A percentile compares a stretch with the other conserved stretches of the same genome.
These are phyloP conservation scores for Drosophila neoperkinsi DNA, from an alignment of 2,888 invertebrate species.

Conservation along the genomic window DNA sequence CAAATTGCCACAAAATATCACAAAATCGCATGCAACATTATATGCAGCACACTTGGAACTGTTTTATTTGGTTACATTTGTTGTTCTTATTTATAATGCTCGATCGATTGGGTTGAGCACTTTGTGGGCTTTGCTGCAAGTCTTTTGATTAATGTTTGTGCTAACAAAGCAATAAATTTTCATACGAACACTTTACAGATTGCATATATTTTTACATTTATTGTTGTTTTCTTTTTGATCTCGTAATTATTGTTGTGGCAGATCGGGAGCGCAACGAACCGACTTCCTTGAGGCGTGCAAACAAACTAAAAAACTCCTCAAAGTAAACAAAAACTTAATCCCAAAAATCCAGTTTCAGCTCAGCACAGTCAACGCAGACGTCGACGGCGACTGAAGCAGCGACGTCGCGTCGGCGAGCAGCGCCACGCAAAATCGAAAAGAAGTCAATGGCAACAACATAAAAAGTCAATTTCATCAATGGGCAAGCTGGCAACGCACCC, in stretches of 20 bases:
- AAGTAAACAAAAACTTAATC: conserved; percentile 84
- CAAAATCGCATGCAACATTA: conserved; percentile 42
- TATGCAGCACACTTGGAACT: conserved; percentile 43
- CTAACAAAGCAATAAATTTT: conserved; percentile 63
- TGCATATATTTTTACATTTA: conserved; percentile 33
- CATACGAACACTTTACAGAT: conserved; percentile 61
- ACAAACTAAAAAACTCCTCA: conserved; percentile 83
- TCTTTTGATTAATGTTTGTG: conserved; percentile 66
- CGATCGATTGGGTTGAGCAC: conserved; percentile 26
- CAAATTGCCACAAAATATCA: conserved; percentile 28
- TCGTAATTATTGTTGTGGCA: conserved; percentile 33
- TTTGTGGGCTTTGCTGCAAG: conserved; percentile 59
- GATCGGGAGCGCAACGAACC: conserved; percentile 67
- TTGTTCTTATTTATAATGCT: conserved; percentile 55
- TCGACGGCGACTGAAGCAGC: conserved; percentile 18
- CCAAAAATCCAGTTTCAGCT: conserved; percentile 78
- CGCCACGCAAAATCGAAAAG: conserved; percentile 61
- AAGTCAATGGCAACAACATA: conserved; percentile 77
- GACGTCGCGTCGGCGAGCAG: conserved; percentile 28
- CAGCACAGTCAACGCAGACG: conserved; percentile 27
- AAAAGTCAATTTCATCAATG: conserved; percentile 84
- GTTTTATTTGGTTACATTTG: conserved; percentile 47
- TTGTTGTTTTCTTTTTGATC: conserved; percentile 17
- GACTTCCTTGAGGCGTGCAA: conserved; percentile 82
- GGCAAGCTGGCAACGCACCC: conserved; percentile 46